Evolutionary conservation across 92 coral and sea anemone species (phyloP), one percentile per base, ranked within the genome.

Genomic region (Anthopleura xanthogrammica): DNA sequence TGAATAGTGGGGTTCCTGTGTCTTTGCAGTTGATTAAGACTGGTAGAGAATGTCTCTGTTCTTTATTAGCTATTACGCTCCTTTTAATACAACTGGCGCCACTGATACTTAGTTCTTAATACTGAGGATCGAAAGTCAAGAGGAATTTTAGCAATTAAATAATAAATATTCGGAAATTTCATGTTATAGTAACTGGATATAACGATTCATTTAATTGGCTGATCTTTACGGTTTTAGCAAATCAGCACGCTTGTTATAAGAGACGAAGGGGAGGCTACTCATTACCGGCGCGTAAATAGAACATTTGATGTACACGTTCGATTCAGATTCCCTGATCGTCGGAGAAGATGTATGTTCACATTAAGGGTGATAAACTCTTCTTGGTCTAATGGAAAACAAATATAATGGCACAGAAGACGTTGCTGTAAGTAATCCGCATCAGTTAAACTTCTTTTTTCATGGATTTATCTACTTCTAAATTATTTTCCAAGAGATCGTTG

Each of bases 361-460:
- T 23, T 54, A 16, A 62, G 16, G 14, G 17, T 20, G 58, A 7
- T 23, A 48, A n/a, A 22, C 74, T 55, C 65, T 81, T 57, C 66
- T 68, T 81, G 52, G 41, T 81, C 84, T 68, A 41, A 81, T 81
- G 84, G 84, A 81, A 40, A 50, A 36, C 56, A 52, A 70, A 71
- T 62, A 41, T 43, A 81, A 81, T 70, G 84, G 77, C 64, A 66
- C 77, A 60, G 84, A 81, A 23, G 77, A 68, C 41, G 84, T 81
- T 58, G 29, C 55, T 16, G 84, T 81, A 48, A 65, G 77, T 66
- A 81, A 11, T 20, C 40, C 52, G 8, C 23, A 42, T 46, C 13
- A 62, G 52, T 42, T 50, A 41, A 55, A 12, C 62, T 36, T 16
- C 4, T 64, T 71, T n/a, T 17, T 12, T 13, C 19, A 23, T 29